Conservation (phyloP, 2,113 vertebrate genomes). For the Ageneiosus marmoratus region DNA sequence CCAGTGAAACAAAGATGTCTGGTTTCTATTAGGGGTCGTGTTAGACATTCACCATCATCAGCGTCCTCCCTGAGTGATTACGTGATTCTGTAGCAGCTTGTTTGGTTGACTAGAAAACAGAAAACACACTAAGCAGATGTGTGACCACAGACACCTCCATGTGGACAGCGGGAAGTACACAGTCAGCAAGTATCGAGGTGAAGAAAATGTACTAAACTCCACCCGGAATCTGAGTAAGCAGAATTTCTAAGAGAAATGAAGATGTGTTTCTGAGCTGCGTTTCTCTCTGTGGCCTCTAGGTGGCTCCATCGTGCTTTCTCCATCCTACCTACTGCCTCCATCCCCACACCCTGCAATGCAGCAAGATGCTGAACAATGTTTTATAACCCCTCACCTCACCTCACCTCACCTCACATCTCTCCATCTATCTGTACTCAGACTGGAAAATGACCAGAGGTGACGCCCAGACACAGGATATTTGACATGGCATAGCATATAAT, state of each 20-base stretch:
- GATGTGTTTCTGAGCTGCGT: neutral
- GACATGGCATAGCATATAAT: no score
- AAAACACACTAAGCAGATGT: neutral
- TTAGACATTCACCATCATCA: no score
- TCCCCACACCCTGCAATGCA: slow-evolving; percentile 73
- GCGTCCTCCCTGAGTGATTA: neutral
- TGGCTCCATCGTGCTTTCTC: slow-evolving; percentile 31
- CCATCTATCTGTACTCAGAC: neutral
- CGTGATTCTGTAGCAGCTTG: neutral
- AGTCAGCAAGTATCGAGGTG: neutral
- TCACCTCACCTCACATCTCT: neutral
- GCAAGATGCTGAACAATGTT: slow-evolving; percentile 49
- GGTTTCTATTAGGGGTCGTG: neutral
- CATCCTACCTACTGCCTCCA: neutral
- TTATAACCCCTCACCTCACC: neutral
- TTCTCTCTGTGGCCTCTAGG: slow-evolving; percentile 39
- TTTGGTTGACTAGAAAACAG: neutral
- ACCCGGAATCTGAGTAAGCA: slow-evolving; percentile 3
- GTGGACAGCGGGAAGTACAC: neutral
- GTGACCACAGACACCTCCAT: neutral
- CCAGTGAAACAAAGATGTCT: neutral
- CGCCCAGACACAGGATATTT: neutral
- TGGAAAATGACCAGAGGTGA: rapidly evolving
- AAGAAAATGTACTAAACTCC: neutral
- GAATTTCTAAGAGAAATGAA: neutral